Evolutionary conservation across 2,113 vertebrate species (phyloP), one percentile per base, ranked within the genome.

Genomic region (Gymnarchus niloticus): DNA sequence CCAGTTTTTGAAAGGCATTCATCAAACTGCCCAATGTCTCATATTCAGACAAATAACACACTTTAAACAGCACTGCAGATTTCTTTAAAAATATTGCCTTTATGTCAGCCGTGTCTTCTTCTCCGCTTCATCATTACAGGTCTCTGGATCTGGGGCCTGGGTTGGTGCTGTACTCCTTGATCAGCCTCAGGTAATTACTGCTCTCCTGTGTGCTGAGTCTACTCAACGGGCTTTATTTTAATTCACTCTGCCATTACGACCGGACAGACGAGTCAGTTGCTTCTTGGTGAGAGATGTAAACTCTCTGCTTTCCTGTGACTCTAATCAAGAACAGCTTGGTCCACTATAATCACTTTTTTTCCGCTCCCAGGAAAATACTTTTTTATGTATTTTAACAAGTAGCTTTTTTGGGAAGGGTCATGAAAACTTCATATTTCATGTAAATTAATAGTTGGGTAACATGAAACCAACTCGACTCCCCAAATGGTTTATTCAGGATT

Each of bases 31-130:
- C 80, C 80, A 19, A 21, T 54, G 49, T 33, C 48, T 82, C 80
- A 82, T 82, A 82, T 82, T 82, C 54, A 82, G 48, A 82, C 33
- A 82, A 82, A 82, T 82, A 82, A 82, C 48, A 82, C 51, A 82
- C 54, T 82, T 82, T 81, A 17, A 81, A 81, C 23, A 52, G 49
- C 23, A 19, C 3, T 33, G 19, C 25, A 33, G 46, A 81, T 28
- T 51, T 76, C 10, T 52, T 52, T 52, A 81, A 51, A 81, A 81
- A 81, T 49, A 21, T 49, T 12, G 8, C 23, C 48, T 80, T 80
- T 12, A 48, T 10, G 44, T 80, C 77, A 46, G 46, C 14, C 49
- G 19, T 6, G 44, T 81, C 9, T 41, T 9, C 12, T 73, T 81
- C 49, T 46, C n/a, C 5, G 49, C 44, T 81, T 81, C 41, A 48